These are phyloP conservation scores for Heteromurus nitidus DNA, from an alignment of 2,888 invertebrate genomes.

Conservation along the genomic window DNA sequence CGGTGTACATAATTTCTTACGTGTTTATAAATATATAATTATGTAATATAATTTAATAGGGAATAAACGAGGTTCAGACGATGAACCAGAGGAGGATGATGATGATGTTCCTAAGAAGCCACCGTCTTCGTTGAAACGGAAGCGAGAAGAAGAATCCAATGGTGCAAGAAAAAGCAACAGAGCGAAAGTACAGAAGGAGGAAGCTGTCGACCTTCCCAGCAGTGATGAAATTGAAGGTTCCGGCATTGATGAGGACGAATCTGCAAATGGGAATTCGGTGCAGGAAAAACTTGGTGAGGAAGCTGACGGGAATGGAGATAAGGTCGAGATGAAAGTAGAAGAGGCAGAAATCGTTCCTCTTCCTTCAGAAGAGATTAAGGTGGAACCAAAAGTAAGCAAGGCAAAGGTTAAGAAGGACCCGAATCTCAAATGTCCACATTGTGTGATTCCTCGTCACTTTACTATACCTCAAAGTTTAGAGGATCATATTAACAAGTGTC, in stretches of 20 bases:
- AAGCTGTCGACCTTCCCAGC: neutral
- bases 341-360: too few relatives aligned
- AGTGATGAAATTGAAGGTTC: slow-evolving; percentile 6
- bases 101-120: neutral
- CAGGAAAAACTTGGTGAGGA: too few relatives aligned
- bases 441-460: slow-evolving; percentile 49
- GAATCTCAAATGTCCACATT: slow-evolving; percentile 52
- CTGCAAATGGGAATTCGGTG: too few relatives aligned
- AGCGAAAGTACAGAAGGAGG: neutral
- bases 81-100: neutral
- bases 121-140: too few relatives aligned
- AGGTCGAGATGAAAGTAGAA: neutral
- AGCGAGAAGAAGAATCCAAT: neutral
- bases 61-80: neutral
- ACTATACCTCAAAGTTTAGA: slow-evolving; percentile 28
- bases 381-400: neutral
- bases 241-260: neutral
- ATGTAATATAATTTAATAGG: too few relatives aligned
- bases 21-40: too few relatives aligned
- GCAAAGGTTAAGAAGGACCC: slow-evolving; percentile 50
- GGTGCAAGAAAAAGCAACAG: neutral
- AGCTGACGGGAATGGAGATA: neutral
- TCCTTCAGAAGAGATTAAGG: neutral
- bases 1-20: too few relatives aligned
- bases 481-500: slow-evolving; percentile 32